These are phyloP conservation scores for Florisuga fusca DNA, from an alignment of 2,797 vertebrate species.

Conservation along the genomic window DNA sequence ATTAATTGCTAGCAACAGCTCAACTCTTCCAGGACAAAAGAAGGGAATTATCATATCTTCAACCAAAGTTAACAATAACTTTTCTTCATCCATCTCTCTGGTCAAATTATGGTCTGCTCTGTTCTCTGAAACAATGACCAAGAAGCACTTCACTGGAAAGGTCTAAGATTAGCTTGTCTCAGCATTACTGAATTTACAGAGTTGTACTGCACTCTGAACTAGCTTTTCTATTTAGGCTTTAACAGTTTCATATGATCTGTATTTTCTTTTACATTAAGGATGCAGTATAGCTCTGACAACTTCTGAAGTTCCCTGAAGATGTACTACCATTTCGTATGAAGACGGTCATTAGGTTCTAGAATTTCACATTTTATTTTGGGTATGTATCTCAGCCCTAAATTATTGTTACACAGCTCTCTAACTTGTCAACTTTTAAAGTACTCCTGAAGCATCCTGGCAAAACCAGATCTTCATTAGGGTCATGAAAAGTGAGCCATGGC, in stretches of 20 bases:
- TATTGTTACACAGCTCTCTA: not conserved
- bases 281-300: not conserved
- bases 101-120: not conserved
- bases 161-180: not conserved
- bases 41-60: not conserved
- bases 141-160: not conserved
- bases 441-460: not conserved
- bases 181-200: not conserved
- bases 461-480: not conserved
- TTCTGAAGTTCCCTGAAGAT: not conserved
- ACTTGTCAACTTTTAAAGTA: not conserved
- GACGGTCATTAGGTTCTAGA: not conserved
- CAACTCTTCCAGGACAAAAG: not conserved
- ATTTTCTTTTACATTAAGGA: not conserved
- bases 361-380: not conserved
- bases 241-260: not conserved
- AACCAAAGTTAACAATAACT: not conserved
- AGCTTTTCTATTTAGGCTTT: not conserved
- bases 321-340: not conserved
- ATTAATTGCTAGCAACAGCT: not conserved
- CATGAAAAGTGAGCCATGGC: not conserved
- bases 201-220: not conserved
- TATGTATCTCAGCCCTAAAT: not conserved
- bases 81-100: not conserved
- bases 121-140: not conserved